phyloP scores from a whole-genome alignment of 2,888 invertebrate genomes.

The Malacosoma neustria region DNA sequence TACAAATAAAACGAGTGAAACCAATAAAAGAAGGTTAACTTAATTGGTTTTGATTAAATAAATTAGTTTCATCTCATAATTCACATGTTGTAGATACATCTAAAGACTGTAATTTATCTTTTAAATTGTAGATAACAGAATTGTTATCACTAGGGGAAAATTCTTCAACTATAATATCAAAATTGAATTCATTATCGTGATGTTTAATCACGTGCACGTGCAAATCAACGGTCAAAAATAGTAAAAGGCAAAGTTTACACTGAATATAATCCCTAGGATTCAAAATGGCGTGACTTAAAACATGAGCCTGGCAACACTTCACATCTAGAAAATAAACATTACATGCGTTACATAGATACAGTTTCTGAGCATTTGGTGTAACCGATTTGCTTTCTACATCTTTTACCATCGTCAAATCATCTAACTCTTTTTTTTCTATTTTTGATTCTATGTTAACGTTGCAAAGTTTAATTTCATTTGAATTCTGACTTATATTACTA shows the following conservation, averaged over 20 bases:
- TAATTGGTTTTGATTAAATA: no score
- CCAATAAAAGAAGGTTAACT: no score
- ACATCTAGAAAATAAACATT: background rate
- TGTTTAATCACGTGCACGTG: background rate
- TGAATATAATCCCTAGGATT: background rate
- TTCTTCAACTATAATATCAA: background rate
- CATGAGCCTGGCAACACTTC: background rate
- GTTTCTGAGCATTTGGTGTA: background rate
- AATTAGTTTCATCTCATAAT: no score
- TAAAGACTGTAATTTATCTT: background rate
- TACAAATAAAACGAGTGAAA: no score
- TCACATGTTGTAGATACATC: background rate
- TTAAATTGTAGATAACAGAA: background rate
- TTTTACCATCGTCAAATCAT: no score
- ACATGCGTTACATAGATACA: background rate
- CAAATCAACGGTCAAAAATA: background rate
- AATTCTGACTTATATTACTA: no score
- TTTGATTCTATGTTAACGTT: no score
- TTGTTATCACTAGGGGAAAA: background rate
- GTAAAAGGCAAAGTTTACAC: background rate
- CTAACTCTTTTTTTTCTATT: no score
- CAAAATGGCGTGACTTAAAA: background rate
- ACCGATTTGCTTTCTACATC: no score
- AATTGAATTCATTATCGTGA: background rate
- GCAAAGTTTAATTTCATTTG: no score